Evolutionary conservation across 2,113 vertebrate species (phyloP), one percentile per base, ranked within the genome.

Genomic region (Hippopotamus amphibius): DNA sequence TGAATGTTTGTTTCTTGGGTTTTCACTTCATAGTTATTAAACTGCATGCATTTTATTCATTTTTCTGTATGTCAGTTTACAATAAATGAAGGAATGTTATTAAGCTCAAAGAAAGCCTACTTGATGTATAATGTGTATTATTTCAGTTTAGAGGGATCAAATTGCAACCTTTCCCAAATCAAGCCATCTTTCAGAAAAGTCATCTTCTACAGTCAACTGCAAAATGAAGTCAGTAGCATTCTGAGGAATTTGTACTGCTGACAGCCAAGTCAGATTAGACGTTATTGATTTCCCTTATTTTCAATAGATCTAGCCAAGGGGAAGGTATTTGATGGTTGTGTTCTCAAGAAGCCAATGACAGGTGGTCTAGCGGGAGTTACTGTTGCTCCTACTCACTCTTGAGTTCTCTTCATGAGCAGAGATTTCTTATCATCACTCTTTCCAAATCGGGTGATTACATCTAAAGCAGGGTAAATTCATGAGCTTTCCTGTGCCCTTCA

Each of bases 101-200:
- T 57, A 46, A 88, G 3, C 26, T 66, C 41, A 63, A 95, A 95
- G 43, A 65, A 69, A 82, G 6, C 2, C 68, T 63, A 85, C 12
- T 71, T 30, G 57, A 68, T 53, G 14, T 1, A 85, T 43, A 66
- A 57, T 15, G 21, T 33, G 33, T 26, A 2, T 26, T 80, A 72
- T 84, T 87, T 90, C 50, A 77, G 53, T 46, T 72, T 84, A 41
- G 5, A 43, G 11, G 1, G 81, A 65, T 85, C 30, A 85, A 33
- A 81, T 63, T 61, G 24, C 43, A 43, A 77, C 4, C 28, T 84
- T 86, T 89, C 43, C 57, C 68, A 81, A 92, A 41, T 84, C 16
- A 96, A 92, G 74, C 33, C 24, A 63, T 92, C 57, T 84, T 83
- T 95, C 55, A 90, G n/a, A 92, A 92, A 88, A 43, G 12, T 7